Percentiles rank a stretch among this genome's conserved stretches.
phyloP scores from a whole-genome alignment of 1,140 invertebrate genomes.

The Macrobrachium nipponense region DNA sequence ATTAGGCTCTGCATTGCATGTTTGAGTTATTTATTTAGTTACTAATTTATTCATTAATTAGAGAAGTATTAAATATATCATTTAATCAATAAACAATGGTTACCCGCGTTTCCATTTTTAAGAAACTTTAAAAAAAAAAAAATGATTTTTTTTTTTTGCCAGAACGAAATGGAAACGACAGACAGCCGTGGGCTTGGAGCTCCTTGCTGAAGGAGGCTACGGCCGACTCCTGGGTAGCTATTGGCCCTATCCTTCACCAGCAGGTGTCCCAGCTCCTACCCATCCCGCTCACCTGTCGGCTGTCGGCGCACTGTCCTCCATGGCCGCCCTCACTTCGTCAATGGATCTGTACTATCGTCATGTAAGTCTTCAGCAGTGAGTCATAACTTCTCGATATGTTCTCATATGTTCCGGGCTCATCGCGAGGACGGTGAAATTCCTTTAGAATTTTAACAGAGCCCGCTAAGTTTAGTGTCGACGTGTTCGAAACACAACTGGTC shows the following conservation, averaged over 20 bases:
- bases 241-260: slow-evolving; percentile 44
- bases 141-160: not conserved
- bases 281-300: slow-evolving; percentile 48
- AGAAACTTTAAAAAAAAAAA: not conserved
- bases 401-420: no score
- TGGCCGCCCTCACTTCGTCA: slow-evolving; percentile 47
- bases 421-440: no score
- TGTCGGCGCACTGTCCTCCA: slow-evolving; percentile 50
- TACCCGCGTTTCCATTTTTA: not conserved
- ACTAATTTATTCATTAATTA: no score
- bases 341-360: slow-evolving; percentile 52
- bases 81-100: no score
- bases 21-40: no score
- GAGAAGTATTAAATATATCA: no score
- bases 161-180: slow-evolving; percentile 54
- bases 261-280: slow-evolving; percentile 13
- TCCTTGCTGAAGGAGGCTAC: slow-evolving; percentile 47
- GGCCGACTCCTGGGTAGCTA: slow-evolving; percentile 44
- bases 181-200: slow-evolving; percentile 44
- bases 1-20: no score
- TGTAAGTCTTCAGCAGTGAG: slow-evolving; percentile 11
- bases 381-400: no score
- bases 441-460: no score
- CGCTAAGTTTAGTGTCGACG: no score
- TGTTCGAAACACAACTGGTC: no score